These are phyloP conservation scores for Nymphalis polychloros DNA, from an alignment of 2,888 invertebrate species.

Conservation along the genomic window DNA sequence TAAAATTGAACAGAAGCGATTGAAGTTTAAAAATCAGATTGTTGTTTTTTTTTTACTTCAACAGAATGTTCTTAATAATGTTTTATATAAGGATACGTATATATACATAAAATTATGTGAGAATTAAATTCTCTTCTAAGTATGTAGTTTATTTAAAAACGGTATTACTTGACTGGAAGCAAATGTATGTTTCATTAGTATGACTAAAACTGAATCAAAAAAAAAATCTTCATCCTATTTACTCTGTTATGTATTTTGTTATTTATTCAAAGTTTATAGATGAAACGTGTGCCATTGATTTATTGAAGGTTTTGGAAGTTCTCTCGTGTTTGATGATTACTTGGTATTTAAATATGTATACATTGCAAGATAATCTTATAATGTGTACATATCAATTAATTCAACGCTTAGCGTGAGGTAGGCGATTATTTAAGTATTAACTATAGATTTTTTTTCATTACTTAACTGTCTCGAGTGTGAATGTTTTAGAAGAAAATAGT, in stretches of 20 bases:
- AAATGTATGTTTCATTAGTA: slow-evolving; percentile 7
- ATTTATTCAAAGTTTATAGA: slow-evolving; percentile 27
- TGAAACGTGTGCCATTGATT: slow-evolving; percentile 5
- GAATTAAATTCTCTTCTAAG: slow-evolving; percentile 33
- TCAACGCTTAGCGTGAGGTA: neutral
- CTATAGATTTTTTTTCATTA: slow-evolving; percentile 3
- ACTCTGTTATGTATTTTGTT: slow-evolving; percentile 23
- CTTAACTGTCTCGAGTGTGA: neutral
- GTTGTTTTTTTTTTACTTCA: slow-evolving; percentile 12
- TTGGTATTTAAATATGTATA: neutral
- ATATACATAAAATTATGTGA: slow-evolving; percentile 14
- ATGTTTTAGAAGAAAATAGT: neutral
- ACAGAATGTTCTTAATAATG: neutral
- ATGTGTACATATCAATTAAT: neutral
- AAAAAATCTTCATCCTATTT: slow-evolving; percentile 21
- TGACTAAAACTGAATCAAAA: slow-evolving; percentile 4
- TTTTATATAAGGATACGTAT: slow-evolving; percentile 7
- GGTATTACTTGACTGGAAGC: slow-evolving; percentile 10
- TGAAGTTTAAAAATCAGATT: neutral
- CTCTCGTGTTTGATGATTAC: neutral
- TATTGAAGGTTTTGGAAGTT: slow-evolving; percentile 8
- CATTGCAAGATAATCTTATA: neutral
- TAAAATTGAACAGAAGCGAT: neutral
- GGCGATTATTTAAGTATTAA: neutral
- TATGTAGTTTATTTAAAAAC: slow-evolving; percentile 6